A percentile compares a stretch with the other conserved stretches of the same genome.
Evolutionary conservation across 2,113 vertebrate genomes (phyloP).

Genomic region (Arothron firmamentum): DNA sequence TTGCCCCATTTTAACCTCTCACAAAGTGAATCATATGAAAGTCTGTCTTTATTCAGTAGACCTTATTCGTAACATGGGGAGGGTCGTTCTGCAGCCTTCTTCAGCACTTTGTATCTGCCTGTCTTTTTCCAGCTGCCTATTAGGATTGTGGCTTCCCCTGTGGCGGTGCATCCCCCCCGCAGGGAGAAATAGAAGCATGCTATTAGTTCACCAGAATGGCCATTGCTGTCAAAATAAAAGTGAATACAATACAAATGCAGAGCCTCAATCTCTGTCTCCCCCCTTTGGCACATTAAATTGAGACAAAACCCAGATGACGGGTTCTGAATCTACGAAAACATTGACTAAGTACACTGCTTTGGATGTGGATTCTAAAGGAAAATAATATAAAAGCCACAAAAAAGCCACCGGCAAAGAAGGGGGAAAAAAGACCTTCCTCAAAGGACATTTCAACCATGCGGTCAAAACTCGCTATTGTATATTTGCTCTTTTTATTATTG

Average conservation of each 20-base stretch:
- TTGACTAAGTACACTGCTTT: constrained; percentile 68
- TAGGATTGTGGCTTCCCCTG: constrained; percentile 58
- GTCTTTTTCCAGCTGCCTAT: constrained; percentile 62
- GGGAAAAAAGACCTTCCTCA: constrained; percentile 45
- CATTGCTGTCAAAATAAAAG: constrained; percentile 62
- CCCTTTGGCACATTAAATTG: constrained; percentile 58
- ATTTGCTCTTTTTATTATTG: too few relatives aligned
- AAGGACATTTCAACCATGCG: constrained; percentile 59
- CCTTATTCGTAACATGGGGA: constrained; percentile 41
- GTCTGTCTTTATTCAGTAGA: constrained; percentile 45
- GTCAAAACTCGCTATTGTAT: constrained; percentile 43
- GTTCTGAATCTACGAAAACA: constrained; percentile 70
- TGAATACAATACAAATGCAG: constrained; percentile 54
- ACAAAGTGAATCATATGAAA: constrained; percentile 66
- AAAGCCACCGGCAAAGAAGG: constrained; percentile 63
- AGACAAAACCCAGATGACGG: constrained; percentile 73
- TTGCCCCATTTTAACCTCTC: constrained; percentile 58
- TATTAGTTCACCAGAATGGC: constrained; percentile 64
- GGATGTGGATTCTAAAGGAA: constrained; percentile 70
- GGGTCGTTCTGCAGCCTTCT: constrained; percentile 9
- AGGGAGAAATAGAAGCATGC: constrained; percentile 58
- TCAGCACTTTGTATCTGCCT: constrained; percentile 41
- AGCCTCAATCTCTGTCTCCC: constrained; percentile 45
- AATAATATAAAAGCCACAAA: constrained; percentile 72
- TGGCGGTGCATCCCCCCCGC: constrained; percentile 39